phyloP scores from a whole-genome alignment of 2,797 vertebrate species.

The Eutrigla gurnardus region DNA sequence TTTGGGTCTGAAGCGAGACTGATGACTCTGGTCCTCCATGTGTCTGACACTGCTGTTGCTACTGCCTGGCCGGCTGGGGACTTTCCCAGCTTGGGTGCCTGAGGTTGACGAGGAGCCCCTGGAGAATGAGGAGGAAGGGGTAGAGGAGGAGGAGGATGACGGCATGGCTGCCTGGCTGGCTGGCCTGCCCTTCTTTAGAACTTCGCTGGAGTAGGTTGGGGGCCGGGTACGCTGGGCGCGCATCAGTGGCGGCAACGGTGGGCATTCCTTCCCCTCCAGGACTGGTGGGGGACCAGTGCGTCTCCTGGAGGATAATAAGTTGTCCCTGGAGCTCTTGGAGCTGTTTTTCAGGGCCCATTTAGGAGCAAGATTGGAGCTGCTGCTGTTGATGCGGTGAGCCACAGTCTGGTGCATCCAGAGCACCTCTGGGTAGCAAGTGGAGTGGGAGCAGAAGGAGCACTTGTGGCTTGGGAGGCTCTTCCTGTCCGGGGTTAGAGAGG shows the following conservation, averaged over 20 bases:
- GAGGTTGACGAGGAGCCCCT: constrained; percentile 62
- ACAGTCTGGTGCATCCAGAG: constrained; percentile 96
- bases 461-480: constrained; percentile 87
- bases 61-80: constrained; percentile 41
- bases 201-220: constrained; percentile 71
- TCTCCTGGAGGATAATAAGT: constrained; percentile 82
- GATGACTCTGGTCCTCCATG: constrained; percentile 65
- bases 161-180: constrained; percentile 50
- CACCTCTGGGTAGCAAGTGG: constrained; percentile 93
- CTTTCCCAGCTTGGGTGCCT: constrained; percentile 50
- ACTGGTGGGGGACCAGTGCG: constrained; percentile 93
- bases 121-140: constrained; percentile 57
- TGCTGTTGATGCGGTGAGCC: constrained; percentile 93
- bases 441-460: constrained; percentile 93
- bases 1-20: constrained; percentile 78
- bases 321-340: constrained; percentile 83
- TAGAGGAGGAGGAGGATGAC: constrained; percentile 50
- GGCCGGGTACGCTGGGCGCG: constrained; percentile 88
- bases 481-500: constrained; percentile 74
- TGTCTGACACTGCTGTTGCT: constrained; percentile 78
- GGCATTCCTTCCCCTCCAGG: constrained; percentile 92
- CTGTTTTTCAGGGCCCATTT: constrained; percentile 89
- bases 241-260: constrained; percentile 83
- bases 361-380: constrained; percentile 88
- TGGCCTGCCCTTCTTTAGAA: constrained; percentile 67